phyloP scores from a whole-genome alignment of 1,140 invertebrate genomes.

The Drosophila sp. region DNA sequence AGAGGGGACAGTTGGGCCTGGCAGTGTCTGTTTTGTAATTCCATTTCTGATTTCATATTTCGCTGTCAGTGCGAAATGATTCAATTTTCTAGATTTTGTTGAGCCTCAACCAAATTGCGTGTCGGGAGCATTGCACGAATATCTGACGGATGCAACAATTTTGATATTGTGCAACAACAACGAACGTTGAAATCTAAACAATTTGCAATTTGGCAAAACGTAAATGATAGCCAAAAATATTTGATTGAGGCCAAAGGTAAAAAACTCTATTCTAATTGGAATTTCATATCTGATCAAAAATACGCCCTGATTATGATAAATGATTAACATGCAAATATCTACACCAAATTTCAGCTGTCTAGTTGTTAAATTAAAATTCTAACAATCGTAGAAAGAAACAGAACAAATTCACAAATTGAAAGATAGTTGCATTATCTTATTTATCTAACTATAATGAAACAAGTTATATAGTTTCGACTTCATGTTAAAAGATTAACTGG shows the following conservation, averaged over 20 bases:
- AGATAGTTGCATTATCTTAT: too few relatives aligned
- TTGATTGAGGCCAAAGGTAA: constrained; percentile 12
- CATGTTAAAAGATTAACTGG: too few relatives aligned
- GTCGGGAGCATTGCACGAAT: constrained; percentile 34
- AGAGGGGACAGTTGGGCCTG: neutral
- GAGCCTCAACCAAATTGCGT: constrained; percentile 54
- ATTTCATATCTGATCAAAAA: neutral
- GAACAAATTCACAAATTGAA: too few relatives aligned
- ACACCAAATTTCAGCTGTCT: too few relatives aligned
- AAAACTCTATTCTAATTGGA: neutral
- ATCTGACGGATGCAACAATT: constrained; percentile 20
- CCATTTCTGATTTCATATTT: constrained; percentile 78
- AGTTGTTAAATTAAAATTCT: too few relatives aligned
- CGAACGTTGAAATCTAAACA: neutral
- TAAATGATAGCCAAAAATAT: neutral
- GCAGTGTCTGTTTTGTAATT: constrained; percentile 61
- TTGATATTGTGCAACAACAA: constrained; percentile 6
- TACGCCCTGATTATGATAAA: neutral
- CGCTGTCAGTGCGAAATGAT: constrained; percentile 79
- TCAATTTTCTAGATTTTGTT: constrained; percentile 76
- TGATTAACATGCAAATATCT: neutral
- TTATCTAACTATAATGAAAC: too few relatives aligned
- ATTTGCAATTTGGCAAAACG: constrained; percentile 1
- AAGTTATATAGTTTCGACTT: too few relatives aligned
- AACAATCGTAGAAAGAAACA: too few relatives aligned